Percentiles rank a stretch among this genome's conserved stretches.
These are phyloP conservation scores for Geodia barretti DNA, from an alignment of 37 sponge, comb jelly and placozoan species.

Conservation along the genomic window DNA sequence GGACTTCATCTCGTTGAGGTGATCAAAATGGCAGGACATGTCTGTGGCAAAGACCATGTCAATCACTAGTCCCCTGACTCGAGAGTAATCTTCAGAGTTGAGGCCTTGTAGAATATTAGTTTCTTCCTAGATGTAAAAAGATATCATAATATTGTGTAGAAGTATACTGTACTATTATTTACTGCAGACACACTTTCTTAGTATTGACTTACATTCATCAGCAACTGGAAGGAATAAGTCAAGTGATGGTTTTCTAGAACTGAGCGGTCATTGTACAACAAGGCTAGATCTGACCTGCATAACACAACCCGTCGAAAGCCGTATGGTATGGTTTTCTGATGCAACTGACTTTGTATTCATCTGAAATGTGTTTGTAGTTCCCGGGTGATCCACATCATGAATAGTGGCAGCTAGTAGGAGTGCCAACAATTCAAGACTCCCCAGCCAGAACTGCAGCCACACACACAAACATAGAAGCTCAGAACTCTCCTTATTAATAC, in stretches of 20 bases:
- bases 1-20: slow-evolving; percentile 72
- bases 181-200: background rate
- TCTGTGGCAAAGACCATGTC: slow-evolving; percentile 94
- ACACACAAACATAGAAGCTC: background rate
- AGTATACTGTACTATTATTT: background rate
- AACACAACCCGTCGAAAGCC: background rate
- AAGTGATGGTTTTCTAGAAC: slow-evolving; percentile 94
- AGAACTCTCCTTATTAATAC: slow-evolving; percentile 4
- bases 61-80: slow-evolving; percentile 66
- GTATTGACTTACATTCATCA: slow-evolving; percentile 62
- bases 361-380: slow-evolving; percentile 90
- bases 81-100: slow-evolving; percentile 21
- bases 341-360: slow-evolving; percentile 58
- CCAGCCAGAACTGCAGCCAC: slow-evolving; percentile 45
- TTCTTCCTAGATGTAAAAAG: slow-evolving; percentile 22
- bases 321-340: no score
- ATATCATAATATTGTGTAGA: background rate
- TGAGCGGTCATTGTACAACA: slow-evolving; percentile 91
- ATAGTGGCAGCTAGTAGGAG: slow-evolving; percentile 79
- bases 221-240: slow-evolving; percentile 56
- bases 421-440: slow-evolving; percentile 71
- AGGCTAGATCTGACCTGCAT: slow-evolving; percentile 69
- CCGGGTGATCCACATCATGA: slow-evolving; percentile 95
- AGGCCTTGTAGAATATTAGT: slow-evolving; percentile 51
- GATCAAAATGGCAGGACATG: slow-evolving; percentile 89